Base-by-base conservation (phyloP, 2,797 vertebrate genomes). In the Cyprinodon diabolis region DNA sequence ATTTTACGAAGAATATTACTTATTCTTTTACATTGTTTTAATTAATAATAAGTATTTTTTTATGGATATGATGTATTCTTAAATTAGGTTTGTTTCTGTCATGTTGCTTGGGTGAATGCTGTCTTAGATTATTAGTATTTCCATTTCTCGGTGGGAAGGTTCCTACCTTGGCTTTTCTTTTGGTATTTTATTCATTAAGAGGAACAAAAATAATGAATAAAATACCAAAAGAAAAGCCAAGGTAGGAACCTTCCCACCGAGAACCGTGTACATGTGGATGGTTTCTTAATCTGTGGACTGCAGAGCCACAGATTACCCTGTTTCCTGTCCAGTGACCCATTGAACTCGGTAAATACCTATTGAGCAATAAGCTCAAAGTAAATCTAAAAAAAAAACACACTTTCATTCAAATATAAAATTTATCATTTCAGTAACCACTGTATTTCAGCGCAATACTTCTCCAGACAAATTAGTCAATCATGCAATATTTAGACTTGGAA, bases 381-480 rank as follows among this genome's bases (percentile, higher is more conserved):
- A 56, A 1, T 7, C 30, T 56, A 9, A 56, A 65, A 65, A 45
- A 21, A 65, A 47, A 30, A 25, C 56, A 25, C 13, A 57, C 25
- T 30, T 57, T 37, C 10, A 63, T n/a, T 12, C 35, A 21, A 35
- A 21, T 52, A 52, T 21, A 62, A 69, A 63, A 71, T 54, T 71
- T 73, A 78, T 51, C 74, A 78, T 75, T 76, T 74, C 55, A 63
- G 77, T 87, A 83, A 82, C 77, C 74, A 77, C 14, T 63, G 55
- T 67, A 21, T 66, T 19, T 54, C 62, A 80, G 54, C 67, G 21
- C 72, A 81, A 72, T 40, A 51, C 76, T 79, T 76, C 69, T 76
- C 60, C 37, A 25, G 49, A 35, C 74, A 23, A 23, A 86, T 87
- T 80, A 70, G 77, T 84, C 74, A 56, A 35, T 74, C 49, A 69